phyloP scores from a whole-genome alignment of 2,797 vertebrate species.

The Sternarchorhynchus goeldii region DNA sequence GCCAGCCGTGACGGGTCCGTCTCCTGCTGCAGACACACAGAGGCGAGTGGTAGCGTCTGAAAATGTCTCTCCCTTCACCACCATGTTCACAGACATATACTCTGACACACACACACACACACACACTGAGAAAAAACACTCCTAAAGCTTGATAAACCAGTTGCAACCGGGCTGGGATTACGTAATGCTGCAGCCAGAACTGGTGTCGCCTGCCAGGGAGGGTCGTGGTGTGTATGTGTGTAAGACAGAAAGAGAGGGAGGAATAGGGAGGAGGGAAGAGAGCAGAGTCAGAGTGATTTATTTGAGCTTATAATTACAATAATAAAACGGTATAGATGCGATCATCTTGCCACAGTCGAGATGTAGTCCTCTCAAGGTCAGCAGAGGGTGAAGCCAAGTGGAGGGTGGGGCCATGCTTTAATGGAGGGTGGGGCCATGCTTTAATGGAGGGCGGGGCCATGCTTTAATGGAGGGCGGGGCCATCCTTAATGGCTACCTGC shows the following conservation, averaged over 20 bases:
- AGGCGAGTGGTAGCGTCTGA: slow-evolving; percentile 39
- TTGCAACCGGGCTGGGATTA: slow-evolving; percentile 54
- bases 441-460: slow-evolving; percentile 2
- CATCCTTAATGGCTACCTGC: slow-evolving; percentile 31
- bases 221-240: slow-evolving; percentile 30
- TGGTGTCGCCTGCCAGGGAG: slow-evolving; percentile 18
- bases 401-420: slow-evolving; percentile 12
- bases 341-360: slow-evolving; percentile 32
- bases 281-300: slow-evolving; percentile 44
- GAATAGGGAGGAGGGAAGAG: slow-evolving; percentile 15
- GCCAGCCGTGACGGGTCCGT: slow-evolving; percentile 61
- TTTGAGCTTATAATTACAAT: slow-evolving; percentile 59
- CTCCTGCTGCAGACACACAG: slow-evolving; percentile 50
- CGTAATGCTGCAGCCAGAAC: slow-evolving; percentile 54
- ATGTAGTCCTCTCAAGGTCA: slow-evolving; percentile 48
- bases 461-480: slow-evolving; percentile 15
- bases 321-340: slow-evolving; percentile 56
- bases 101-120: slow-evolving; percentile 13
- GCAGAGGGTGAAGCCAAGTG: background rate
- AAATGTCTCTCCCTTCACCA: slow-evolving; percentile 52
- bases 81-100: background rate
- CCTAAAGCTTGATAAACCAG: slow-evolving; percentile 50
- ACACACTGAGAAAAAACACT: slow-evolving; percentile 10
- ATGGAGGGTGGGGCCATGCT: background rate
- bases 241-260: slow-evolving; percentile 3